Conservation (phyloP, 2,888 invertebrate genomes). For the Aspidiotus destructor region DNA sequence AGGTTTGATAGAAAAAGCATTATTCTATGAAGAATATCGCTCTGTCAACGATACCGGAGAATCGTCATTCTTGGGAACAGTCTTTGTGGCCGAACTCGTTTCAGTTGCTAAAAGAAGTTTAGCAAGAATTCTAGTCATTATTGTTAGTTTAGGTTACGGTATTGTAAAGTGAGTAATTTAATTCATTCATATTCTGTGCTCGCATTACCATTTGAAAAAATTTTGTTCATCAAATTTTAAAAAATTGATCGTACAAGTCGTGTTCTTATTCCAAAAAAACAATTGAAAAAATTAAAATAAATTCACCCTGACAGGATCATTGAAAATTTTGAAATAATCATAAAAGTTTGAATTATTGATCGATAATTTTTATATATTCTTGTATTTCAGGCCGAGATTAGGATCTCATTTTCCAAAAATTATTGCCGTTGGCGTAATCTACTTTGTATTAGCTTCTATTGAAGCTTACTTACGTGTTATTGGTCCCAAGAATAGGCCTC, state of each 20-base stretch:
- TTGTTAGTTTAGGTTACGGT: slow-evolving; percentile 89
- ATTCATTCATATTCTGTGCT: no score
- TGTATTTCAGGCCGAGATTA: slow-evolving; percentile 60
- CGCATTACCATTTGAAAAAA: no score
- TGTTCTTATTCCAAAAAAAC: no score
- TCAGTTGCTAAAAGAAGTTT: slow-evolving; percentile 85
- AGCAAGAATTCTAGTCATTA: slow-evolving; percentile 85
- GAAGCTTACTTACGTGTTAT: slow-evolving; percentile 74
- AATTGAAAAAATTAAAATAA: no score
- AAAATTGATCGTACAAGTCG: no score
- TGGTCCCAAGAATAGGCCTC: slow-evolving; percentile 52
- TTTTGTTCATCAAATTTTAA: no score
- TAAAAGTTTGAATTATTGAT: background rate
- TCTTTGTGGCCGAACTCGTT: slow-evolving; percentile 78
- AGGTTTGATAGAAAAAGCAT: slow-evolving; percentile 74
- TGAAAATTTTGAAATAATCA: background rate
- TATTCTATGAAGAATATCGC: slow-evolving; percentile 82
- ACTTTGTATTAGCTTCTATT: slow-evolving; percentile 72
- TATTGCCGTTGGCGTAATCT: slow-evolving; percentile 69
- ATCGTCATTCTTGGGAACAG: slow-evolving; percentile 49
- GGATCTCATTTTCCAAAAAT: slow-evolving; percentile 83
- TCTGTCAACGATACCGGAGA: slow-evolving; percentile 59
- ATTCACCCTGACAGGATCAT: background rate
- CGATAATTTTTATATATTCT: slow-evolving; percentile 15
- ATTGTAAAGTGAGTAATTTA: slow-evolving; percentile 70